These are phyloP conservation scores for Melanotaenia duboulayi DNA, from an alignment of 2,113 vertebrate species.

Conservation along the genomic window DNA sequence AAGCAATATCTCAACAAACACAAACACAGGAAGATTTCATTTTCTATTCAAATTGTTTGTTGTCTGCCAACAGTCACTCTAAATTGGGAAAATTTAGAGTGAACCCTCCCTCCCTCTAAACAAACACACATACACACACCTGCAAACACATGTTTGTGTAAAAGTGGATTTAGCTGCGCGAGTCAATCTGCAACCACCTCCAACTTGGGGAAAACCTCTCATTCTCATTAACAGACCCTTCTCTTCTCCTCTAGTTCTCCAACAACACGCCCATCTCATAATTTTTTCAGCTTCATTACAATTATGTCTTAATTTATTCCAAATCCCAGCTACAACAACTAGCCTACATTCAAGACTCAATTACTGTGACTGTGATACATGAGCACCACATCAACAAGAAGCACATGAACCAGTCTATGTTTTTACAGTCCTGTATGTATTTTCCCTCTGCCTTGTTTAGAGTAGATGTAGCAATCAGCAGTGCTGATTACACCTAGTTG, in stretches of 20 bases:
- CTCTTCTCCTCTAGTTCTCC: conserved; percentile 35
- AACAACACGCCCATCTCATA: conserved; percentile 65
- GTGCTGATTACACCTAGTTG: conserved; percentile 66
- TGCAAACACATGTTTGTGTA: conserved; percentile 53
- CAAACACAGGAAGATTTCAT: conserved; percentile 45
- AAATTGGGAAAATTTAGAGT: conserved; percentile 45
- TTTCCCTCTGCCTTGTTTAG: conserved; percentile 37
- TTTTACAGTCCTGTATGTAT: conserved; percentile 21
- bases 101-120: not conserved
- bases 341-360: conserved; percentile 61
- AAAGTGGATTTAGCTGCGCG: conserved; percentile 75
- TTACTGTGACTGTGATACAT: conserved; percentile 61
- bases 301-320: conserved; percentile 74
- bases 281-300: conserved; percentile 66
- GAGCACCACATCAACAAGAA: conserved; percentile 42
- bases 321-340: conserved; percentile 67
- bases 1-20: conserved; percentile 36
- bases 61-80: conserved; percentile 25
- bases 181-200: conserved; percentile 66
- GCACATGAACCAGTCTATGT: conserved; percentile 16
- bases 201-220: conserved; percentile 50
- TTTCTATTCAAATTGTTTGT: conserved; percentile 48
- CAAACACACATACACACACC: conserved; percentile 12
- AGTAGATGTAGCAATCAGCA: conserved; percentile 63
- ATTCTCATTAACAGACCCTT: conserved; percentile 41